Percentiles rank a stretch among this genome's conserved stretches.
These are phyloP conservation scores for Myripristis murdjan DNA, from an alignment of 2,797 vertebrate species.

Conservation along the genomic window DNA sequence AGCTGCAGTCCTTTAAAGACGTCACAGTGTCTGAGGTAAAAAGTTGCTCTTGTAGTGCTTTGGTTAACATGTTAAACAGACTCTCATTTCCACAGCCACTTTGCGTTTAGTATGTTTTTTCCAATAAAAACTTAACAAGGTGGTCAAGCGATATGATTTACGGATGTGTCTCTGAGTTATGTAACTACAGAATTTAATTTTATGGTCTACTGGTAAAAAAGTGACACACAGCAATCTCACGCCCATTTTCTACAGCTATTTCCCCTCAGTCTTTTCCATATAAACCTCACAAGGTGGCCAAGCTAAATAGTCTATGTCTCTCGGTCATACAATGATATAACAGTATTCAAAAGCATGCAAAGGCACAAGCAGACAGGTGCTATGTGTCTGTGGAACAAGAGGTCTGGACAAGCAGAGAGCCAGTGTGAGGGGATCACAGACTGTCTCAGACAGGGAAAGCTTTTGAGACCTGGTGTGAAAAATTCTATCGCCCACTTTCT, in stretches of 20 bases:
- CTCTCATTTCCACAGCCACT: too few species aligned
- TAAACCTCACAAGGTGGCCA: neutral
- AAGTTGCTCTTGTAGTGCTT: neutral
- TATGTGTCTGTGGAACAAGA: conserved; percentile 20
- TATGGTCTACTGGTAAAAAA: neutral
- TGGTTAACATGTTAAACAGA: neutral
- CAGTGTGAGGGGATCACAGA: conserved; percentile 4
- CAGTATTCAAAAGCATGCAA: neutral
- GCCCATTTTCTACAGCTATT: neutral
- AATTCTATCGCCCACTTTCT: conserved; percentile 17
- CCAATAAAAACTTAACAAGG: neutral
- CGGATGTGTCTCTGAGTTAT: neutral
- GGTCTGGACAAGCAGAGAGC: neutral
- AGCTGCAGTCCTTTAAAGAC: too few species aligned
- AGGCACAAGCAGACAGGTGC: conserved; percentile 12
- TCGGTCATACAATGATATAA: conserved; percentile 6
- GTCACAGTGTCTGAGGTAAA: too few species aligned
- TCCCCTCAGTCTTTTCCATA: neutral
- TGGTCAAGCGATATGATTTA: neutral
- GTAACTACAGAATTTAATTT: neutral
- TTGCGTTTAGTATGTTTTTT: neutral
- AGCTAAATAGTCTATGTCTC: neutral
- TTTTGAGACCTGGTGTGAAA: conserved; percentile 39
- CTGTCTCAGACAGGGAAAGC: conserved; percentile 21
- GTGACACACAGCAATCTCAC: neutral